Conservation (phyloP, 2,888 invertebrate genomes). For the Lasiommata megera region DNA sequence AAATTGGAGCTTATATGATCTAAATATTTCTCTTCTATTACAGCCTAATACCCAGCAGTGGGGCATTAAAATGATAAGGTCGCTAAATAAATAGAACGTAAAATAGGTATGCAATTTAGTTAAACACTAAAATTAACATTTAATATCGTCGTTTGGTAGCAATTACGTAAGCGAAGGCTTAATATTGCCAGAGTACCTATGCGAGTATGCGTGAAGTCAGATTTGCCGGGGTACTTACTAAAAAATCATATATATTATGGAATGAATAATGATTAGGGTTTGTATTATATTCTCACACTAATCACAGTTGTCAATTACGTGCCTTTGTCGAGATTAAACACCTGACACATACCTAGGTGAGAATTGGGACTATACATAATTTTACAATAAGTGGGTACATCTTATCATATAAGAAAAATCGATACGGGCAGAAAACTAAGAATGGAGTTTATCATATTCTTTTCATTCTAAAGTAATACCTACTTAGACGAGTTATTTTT, state of each 20-base stretch:
- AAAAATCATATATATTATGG: neutral
- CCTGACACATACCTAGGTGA: neutral
- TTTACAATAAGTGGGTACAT: neutral
- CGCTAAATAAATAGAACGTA: no score
- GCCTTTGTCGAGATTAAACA: neutral
- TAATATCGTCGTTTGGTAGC: neutral
- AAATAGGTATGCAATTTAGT: neutral
- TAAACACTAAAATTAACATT: neutral
- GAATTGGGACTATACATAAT: neutral
- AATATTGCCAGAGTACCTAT: neutral
- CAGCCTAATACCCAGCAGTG: no score
- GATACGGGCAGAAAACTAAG: no score
- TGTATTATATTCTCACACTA: constrained; percentile 2
- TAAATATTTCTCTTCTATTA: no score
- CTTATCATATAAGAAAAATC: no score
- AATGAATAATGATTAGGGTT: neutral
- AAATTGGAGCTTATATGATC: no score
- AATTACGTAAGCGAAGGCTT: neutral
- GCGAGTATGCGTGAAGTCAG: neutral
- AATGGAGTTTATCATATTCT: no score
- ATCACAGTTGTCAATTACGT: constrained; percentile 3
- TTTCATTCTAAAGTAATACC: no score
- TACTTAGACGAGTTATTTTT: no score
- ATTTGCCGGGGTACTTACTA: no score
- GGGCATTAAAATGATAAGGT: no score